Conservation (phyloP, 2,113 vertebrate species). For the Stictonetta naevosa region DNA sequence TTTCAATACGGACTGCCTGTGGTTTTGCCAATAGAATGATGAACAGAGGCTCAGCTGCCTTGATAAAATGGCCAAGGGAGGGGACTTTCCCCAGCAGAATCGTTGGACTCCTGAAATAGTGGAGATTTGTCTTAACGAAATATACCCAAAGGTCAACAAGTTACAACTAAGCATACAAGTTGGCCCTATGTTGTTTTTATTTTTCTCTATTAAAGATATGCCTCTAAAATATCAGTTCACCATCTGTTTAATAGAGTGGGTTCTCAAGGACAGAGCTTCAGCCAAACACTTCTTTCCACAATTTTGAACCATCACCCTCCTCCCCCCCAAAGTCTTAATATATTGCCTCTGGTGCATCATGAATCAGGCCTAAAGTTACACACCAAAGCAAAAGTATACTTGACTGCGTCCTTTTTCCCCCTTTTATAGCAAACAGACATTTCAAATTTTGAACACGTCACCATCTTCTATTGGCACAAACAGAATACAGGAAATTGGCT, state of each 20-base stretch:
- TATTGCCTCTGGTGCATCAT: background rate
- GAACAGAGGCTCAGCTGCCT: background rate
- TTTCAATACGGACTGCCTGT: background rate
- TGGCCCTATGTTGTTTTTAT: background rate
- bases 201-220: background rate
- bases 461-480: background rate
- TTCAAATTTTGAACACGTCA: background rate
- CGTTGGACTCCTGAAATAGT: background rate
- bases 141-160: background rate
- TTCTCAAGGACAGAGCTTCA: background rate
- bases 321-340: background rate
- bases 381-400: background rate
- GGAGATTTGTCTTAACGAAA: background rate
- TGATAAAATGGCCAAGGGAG: background rate
- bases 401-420: background rate
- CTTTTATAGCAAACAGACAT: background rate
- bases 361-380: background rate
- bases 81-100: background rate
- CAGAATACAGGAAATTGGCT: background rate
- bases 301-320: background rate
- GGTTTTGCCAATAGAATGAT: background rate
- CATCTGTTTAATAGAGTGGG: background rate
- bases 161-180: background rate
- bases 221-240: background rate
- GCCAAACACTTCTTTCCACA: background rate